phyloP scores from a whole-genome alignment of 2,113 vertebrate species.

The Protomyctophum bolini region DNA sequence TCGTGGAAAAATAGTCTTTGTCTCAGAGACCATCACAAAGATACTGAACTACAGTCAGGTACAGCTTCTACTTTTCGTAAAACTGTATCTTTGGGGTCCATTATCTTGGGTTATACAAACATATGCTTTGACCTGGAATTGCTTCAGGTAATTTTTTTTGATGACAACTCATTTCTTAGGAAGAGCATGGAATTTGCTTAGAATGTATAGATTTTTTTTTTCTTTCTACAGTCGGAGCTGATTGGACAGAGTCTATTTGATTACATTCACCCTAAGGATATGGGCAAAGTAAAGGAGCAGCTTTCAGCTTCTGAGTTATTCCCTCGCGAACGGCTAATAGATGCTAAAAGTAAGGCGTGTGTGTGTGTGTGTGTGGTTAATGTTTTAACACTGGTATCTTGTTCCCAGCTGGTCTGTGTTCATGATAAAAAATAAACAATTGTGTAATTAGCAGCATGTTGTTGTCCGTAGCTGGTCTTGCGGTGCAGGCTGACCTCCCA shows the following conservation, averaged over 20 bases:
- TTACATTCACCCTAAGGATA: constrained; percentile 91
- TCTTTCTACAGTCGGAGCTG: constrained; percentile 80
- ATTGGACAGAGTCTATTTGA: constrained; percentile 92
- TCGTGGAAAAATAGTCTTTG: constrained; percentile 91
- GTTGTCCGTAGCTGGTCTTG: constrained; percentile 81
- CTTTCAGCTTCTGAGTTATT: constrained; percentile 87
- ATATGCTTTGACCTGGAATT: constrained; percentile 4
- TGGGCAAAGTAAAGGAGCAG: constrained; percentile 93
- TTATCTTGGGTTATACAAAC: constrained; percentile 3
- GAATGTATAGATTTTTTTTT: constrained; percentile 30
- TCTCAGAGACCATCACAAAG: constrained; percentile 90
- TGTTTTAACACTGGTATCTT: too few relatives aligned
- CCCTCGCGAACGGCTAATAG: constrained; percentile 86
- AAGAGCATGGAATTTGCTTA: background rate
- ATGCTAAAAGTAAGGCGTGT: constrained; percentile 87
- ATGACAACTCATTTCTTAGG: background rate
- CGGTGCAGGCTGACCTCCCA: constrained; percentile 88
- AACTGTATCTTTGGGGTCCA: constrained; percentile 17
- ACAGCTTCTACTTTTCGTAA: constrained; percentile 50
- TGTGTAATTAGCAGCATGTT: constrained; percentile 10
- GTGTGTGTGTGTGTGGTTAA: too few relatives aligned
- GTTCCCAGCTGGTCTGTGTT: too few relatives aligned
- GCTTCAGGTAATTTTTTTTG: constrained; percentile 19
- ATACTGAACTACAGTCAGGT: constrained; percentile 90
- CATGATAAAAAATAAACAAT: background rate